Conservation (phyloP, 2,888 invertebrate genomes). For the Pilophorus perplexus region DNA sequence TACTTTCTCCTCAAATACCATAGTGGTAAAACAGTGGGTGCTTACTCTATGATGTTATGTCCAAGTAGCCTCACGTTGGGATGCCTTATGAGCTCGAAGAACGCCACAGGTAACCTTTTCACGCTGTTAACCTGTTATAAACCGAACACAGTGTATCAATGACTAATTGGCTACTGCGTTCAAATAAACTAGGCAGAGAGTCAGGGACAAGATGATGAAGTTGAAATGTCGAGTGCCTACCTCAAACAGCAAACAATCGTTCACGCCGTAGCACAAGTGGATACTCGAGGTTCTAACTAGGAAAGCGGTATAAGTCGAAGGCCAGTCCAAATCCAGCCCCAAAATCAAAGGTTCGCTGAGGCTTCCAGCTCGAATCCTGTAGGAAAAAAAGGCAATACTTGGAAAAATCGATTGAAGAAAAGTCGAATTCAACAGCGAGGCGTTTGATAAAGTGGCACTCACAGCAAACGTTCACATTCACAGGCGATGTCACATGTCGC, state of each 20-base stretch:
- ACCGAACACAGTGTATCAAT: not conserved
- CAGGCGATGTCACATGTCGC: constrained; percentile 7
- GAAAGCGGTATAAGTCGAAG: constrained; percentile 13
- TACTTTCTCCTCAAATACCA: too few species aligned
- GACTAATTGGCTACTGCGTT: not conserved
- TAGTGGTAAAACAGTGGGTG: not conserved
- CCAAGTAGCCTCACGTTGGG: constrained; percentile 37
- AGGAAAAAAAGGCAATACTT: not conserved
- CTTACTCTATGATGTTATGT: constrained; percentile 39
- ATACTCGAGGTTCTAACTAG: constrained; percentile 23
- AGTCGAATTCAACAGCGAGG: not conserved
- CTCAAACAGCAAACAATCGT: constrained; percentile 33
- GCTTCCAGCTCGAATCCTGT: not conserved
- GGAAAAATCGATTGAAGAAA: not conserved
- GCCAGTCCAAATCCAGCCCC: constrained; percentile 39
- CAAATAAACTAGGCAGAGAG: too few species aligned
- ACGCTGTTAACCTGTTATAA: constrained; percentile 19
- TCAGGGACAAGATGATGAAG: not conserved
- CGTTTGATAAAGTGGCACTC: not conserved
- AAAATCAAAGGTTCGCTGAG: not conserved
- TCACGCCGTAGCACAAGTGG: constrained; percentile 36
- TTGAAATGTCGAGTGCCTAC: constrained; percentile 9
- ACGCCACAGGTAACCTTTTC: constrained; percentile 21
- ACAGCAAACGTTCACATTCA: constrained; percentile 29
- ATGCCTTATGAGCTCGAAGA: constrained; percentile 34